These are phyloP conservation scores for Agriotes lineatus DNA, from an alignment of 2,888 invertebrate genomes.

Conservation along the genomic window DNA sequence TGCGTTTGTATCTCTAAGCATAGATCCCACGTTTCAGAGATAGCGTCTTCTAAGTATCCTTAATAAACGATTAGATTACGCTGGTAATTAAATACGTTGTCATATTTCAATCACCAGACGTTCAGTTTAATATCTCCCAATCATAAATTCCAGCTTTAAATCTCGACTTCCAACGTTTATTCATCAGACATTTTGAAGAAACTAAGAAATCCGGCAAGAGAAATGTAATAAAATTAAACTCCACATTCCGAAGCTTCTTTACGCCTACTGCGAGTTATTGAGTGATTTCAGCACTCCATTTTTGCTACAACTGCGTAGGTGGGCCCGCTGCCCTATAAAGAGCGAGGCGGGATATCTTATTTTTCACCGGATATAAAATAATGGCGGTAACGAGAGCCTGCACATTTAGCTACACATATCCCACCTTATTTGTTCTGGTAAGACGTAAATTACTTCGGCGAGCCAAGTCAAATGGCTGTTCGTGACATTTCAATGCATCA, in stretches of 20 bases:
- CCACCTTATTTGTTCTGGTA: background rate
- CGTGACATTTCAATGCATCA: constrained; percentile 12
- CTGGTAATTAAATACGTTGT: too few relatives aligned
- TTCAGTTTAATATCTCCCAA: too few relatives aligned
- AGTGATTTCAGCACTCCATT: background rate
- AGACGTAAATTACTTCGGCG: background rate
- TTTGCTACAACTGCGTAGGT: background rate
- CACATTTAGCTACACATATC: background rate
- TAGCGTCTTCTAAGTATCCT: too few relatives aligned
- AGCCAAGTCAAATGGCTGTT: constrained; percentile 9
- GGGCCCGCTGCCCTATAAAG: background rate
- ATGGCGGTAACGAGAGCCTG: too few relatives aligned
- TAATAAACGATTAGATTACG: too few relatives aligned
- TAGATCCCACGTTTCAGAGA: too few relatives aligned
- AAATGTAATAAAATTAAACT: constrained; percentile 9
- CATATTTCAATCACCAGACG: too few relatives aligned
- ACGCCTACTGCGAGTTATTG: background rate
- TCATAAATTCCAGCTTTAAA: too few relatives aligned
- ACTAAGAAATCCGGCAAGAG: background rate
- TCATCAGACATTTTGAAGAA: background rate
- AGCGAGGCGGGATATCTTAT: background rate
- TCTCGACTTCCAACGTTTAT: background rate
- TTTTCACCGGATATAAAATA: background rate
- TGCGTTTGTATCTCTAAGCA: background rate
- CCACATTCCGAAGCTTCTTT: constrained; percentile 1